phyloP scores from a whole-genome alignment of 1,140 invertebrate genomes.

The Dufourea novaeangliae region DNA sequence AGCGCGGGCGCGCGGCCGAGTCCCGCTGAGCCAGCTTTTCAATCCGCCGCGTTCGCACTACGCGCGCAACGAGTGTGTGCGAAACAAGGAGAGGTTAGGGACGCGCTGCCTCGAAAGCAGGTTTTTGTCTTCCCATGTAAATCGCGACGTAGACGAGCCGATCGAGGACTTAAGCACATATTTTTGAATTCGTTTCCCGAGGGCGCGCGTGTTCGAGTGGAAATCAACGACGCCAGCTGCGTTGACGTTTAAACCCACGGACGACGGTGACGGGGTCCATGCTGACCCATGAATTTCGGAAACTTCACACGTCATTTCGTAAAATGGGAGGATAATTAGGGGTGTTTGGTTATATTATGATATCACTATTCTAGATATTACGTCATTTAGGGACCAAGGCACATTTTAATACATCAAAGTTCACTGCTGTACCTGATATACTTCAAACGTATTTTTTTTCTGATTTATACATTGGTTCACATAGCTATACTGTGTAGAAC shows the following conservation, averaged over 20 bases:
- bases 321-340: too few relatives aligned
- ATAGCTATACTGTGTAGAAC: too few relatives aligned
- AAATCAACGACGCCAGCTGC: slow-evolving; percentile 42
- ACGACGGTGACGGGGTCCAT: too few relatives aligned
- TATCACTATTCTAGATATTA: too few relatives aligned
- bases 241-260: neutral
- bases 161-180: slow-evolving; percentile 68
- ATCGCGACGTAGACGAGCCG: slow-evolving; percentile 64
- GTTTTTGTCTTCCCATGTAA: slow-evolving; percentile 74
- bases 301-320: too few relatives aligned
- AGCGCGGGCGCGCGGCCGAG: slow-evolving; percentile 65
- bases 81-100: neutral
- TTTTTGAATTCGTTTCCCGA: slow-evolving; percentile 64
- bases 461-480: too few relatives aligned
- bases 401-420: too few relatives aligned
- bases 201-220: slow-evolving; percentile 22
- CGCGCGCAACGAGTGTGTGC: slow-evolving; percentile 24
- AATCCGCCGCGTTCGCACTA: slow-evolving; percentile 60
- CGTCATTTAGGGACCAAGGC: too few relatives aligned
- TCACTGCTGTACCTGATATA: too few relatives aligned
- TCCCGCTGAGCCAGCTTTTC: slow-evolving; percentile 73
- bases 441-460: too few relatives aligned
- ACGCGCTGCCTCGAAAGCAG: slow-evolving; percentile 60
- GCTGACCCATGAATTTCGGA: too few relatives aligned
- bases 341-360: too few relatives aligned